Evolutionary conservation across 2,888 invertebrate genomes (phyloP).

Genomic region (Poecilus cupreus): DNA sequence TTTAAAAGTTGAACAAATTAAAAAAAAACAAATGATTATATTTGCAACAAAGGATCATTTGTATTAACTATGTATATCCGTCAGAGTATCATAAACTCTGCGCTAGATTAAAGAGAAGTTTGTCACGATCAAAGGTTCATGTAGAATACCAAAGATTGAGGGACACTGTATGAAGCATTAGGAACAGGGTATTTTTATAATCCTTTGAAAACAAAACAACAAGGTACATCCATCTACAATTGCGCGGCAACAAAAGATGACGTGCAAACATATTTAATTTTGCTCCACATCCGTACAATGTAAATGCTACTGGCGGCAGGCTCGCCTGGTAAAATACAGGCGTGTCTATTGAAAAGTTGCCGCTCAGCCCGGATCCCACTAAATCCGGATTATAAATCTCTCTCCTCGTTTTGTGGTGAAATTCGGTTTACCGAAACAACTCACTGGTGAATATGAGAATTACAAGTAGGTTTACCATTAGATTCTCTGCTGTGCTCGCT

Average conservation of each 20-base stretch:
- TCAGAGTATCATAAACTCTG: too few species aligned
- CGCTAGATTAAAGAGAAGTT: too few species aligned
- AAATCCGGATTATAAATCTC: conserved; percentile 55
- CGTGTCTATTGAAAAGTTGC: conserved; percentile 37
- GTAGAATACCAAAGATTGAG: too few species aligned
- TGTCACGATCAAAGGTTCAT: too few species aligned
- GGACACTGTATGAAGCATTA: too few species aligned
- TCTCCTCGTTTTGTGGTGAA: conserved; percentile 47
- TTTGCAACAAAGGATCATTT: too few species aligned
- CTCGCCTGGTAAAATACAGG: conserved; percentile 6
- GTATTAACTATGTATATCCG: too few species aligned
- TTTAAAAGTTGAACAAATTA: too few species aligned
- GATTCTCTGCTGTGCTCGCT: conserved; percentile 46
- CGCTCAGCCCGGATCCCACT: conserved; percentile 16
- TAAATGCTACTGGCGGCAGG: not conserved
- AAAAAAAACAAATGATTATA: too few species aligned
- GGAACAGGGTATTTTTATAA: too few species aligned
- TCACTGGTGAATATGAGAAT: conserved; percentile 57
- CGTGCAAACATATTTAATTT: conserved; percentile 33
- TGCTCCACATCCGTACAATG: not conserved
- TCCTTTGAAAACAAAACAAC: too few species aligned
- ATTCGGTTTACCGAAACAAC: conserved; percentile 50
- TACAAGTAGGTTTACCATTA: conserved; percentile 56
- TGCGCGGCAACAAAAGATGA: conserved; percentile 3
- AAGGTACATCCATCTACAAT: not conserved